These are phyloP conservation scores for Pogonocherus hispidulus DNA, from an alignment of 2,888 invertebrate genomes.

Conservation along the genomic window DNA sequence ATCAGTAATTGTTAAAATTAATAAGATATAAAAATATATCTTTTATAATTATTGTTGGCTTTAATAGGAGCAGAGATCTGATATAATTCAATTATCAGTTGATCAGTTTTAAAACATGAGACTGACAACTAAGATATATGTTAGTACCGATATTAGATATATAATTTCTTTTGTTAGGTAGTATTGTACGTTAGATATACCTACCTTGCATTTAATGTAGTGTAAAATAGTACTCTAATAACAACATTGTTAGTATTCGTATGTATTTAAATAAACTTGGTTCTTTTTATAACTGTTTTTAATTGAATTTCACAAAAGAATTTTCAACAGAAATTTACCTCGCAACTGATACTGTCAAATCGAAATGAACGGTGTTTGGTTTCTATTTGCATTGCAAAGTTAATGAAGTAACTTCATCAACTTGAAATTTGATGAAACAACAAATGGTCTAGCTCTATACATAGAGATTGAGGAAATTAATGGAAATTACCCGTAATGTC, in stretches of 20 bases:
- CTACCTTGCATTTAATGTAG: constrained; percentile 27
- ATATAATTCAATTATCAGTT: constrained; percentile 1
- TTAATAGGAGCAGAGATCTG: not conserved
- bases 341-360: too few relatives aligned
- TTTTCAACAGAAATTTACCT: too few relatives aligned
- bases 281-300: not conserved
- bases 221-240: constrained; percentile 1
- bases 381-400: too few relatives aligned
- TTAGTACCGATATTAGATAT: constrained; percentile 20
- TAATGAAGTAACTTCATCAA: too few relatives aligned
- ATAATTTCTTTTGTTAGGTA: constrained; percentile 7
- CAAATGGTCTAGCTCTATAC: too few relatives aligned
- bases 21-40: constrained; percentile 7
- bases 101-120: constrained; percentile 26
- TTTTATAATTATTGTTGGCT: constrained; percentile 20
- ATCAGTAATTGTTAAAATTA: not conserved
- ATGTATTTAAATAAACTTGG: constrained; percentile 17
- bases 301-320: too few relatives aligned
- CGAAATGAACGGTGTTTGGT: too few relatives aligned
- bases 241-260: constrained; percentile 15
- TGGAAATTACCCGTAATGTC: too few relatives aligned
- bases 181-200: constrained; percentile 11
- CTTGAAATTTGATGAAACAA: too few relatives aligned
- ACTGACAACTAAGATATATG: constrained; percentile 24
- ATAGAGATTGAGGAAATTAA: too few relatives aligned